phyloP scores from a whole-genome alignment of 2,888 invertebrate genomes.

The Mayetiola destructor region DNA sequence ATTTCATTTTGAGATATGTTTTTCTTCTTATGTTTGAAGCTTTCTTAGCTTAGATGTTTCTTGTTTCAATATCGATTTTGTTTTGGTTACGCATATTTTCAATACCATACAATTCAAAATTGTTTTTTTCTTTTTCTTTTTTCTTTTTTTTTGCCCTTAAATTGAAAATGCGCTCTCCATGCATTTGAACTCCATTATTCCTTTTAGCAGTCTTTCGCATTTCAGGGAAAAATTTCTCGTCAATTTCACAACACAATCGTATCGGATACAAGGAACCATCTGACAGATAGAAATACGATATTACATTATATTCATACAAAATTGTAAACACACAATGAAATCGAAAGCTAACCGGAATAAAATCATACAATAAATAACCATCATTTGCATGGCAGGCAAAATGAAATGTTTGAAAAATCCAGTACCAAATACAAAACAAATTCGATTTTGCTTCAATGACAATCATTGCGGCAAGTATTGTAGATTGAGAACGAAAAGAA shows the following conservation, averaged over 20 bases:
- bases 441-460: not conserved
- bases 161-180: too few relatives aligned
- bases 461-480: too few relatives aligned
- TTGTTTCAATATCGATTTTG: not conserved
- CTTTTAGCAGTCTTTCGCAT: too few relatives aligned
- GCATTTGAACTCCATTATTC: too few relatives aligned
- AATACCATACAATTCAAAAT: not conserved
- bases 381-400: constrained; percentile 1
- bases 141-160: not conserved
- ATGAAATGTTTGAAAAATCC: not conserved
- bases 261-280: too few relatives aligned
- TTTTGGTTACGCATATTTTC: not conserved
- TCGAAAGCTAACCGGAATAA: not conserved
- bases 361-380: constrained; percentile 1
- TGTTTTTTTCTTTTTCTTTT: not conserved
- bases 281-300: too few relatives aligned
- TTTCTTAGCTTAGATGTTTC: too few relatives aligned
- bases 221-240: too few relatives aligned
- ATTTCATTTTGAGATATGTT: constrained; percentile 10
- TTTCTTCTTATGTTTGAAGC: not conserved
- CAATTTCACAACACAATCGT: too few relatives aligned
- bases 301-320: too few relatives aligned
- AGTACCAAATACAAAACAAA: not conserved
- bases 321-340: not conserved
- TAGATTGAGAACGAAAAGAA: not conserved